phyloP scores from a whole-genome alignment of 1,140 invertebrate genomes.

The Drosophila trapezifrons region DNA sequence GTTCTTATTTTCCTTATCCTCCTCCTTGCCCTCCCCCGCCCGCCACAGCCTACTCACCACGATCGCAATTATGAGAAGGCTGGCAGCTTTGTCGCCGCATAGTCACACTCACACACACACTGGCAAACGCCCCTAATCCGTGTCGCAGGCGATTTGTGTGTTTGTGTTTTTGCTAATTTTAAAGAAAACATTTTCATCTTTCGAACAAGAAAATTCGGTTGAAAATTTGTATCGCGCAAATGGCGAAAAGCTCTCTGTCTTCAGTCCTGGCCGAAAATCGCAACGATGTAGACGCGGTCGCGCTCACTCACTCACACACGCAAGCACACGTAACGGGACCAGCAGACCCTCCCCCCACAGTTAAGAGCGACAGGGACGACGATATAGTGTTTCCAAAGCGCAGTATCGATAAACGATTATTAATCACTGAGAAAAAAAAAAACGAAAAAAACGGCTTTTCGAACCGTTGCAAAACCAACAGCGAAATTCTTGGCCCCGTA shows the following conservation, averaged over 20 bases:
- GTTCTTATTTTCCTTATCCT: constrained; percentile 6
- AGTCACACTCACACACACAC: constrained; percentile 40
- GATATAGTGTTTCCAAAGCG: constrained; percentile 16
- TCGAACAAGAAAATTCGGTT: constrained; percentile 66
- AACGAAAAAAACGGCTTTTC: neutral
- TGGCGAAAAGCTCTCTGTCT: constrained; percentile 63
- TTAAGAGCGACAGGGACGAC: constrained; percentile 16
- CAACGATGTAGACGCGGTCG: constrained; percentile 79
- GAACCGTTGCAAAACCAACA: constrained; percentile 21
- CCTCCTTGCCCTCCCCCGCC: neutral
- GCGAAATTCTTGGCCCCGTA: constrained; percentile 33
- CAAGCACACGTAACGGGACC: constrained; percentile 17
- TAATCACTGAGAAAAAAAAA: constrained; percentile 7
- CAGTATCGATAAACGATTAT: constrained; percentile 37
- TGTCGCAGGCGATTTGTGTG: constrained; percentile 27
- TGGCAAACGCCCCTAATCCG: constrained; percentile 45
- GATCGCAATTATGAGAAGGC: constrained; percentile 66
- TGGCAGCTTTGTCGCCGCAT: constrained; percentile 31
- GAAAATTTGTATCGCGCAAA: constrained; percentile 78
- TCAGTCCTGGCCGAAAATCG: constrained; percentile 84
- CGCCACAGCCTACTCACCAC: constrained; percentile 5
- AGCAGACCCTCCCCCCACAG: neutral
- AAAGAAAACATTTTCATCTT: constrained; percentile 80
- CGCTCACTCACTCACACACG: constrained; percentile 21
- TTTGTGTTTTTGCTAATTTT: constrained; percentile 76